Evolutionary conservation across 1,140 invertebrate genomes (phyloP).

Genomic region (fruit fly (Drosophila melanogaster)): DNA sequence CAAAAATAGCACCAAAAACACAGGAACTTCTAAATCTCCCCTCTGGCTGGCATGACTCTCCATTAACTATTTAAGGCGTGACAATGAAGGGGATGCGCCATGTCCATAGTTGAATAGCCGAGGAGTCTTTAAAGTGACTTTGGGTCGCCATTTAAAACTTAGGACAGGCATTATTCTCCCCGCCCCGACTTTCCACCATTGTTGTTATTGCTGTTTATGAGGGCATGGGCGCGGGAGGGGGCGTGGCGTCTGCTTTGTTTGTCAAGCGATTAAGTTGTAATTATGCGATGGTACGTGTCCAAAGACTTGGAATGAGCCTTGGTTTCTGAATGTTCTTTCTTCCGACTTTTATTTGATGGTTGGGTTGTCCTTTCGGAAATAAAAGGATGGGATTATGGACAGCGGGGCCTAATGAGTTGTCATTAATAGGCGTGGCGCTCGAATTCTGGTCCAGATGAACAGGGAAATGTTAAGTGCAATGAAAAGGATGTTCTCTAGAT

Average conservation of each 20-base stretch:
- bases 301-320: slow-evolving; percentile 36
- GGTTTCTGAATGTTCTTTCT: slow-evolving; percentile 6
- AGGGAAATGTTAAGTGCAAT: slow-evolving; percentile 9
- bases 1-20: fast-evolving
- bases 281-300: slow-evolving; percentile 76
- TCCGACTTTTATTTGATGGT: slow-evolving; percentile 10
- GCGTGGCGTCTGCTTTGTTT: slow-evolving; percentile 76
- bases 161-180: slow-evolving; percentile 48
- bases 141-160: slow-evolving; percentile 70
- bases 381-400: slow-evolving; percentile 56
- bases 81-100: slow-evolving; percentile 51
- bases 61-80: slow-evolving; percentile 72
- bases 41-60: slow-evolving; percentile 32
- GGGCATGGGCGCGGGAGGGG: slow-evolving; percentile 59
- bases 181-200: slow-evolving; percentile 4
- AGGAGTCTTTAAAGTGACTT: slow-evolving; percentile 68
- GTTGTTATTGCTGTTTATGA: slow-evolving; percentile 64
- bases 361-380: background rate
- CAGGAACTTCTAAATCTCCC: slow-evolving; percentile 20
- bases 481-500: slow-evolving; percentile 11
- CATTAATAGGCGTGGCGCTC: slow-evolving; percentile 54
- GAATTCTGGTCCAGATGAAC: slow-evolving; percentile 8
- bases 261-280: slow-evolving; percentile 81
- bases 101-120: slow-evolving; percentile 5
- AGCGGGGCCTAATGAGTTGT: slow-evolving; percentile 70